Percentiles rank a stretch among this genome's conserved stretches.
phyloP scores from a whole-genome alignment of 2,888 invertebrate genomes.

The Phengaris alcon region DNA sequence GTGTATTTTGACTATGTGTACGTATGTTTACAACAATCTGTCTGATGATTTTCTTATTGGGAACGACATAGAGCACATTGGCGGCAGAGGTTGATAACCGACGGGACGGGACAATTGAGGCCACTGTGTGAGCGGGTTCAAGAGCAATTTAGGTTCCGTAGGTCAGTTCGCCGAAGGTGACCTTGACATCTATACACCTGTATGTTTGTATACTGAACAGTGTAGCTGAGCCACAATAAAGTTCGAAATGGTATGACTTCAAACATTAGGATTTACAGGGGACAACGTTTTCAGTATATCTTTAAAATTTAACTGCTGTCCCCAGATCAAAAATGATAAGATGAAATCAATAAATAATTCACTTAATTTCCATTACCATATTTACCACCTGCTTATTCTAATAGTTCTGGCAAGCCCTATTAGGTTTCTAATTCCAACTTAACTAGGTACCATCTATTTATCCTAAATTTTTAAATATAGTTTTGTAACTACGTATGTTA shows the following conservation, averaged over 20 bases:
- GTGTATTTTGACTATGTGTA: background rate
- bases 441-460: no score
- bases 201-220: slow-evolving; percentile 37
- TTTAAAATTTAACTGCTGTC: no score
- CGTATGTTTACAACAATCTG: background rate
- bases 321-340: no score
- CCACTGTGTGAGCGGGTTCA: slow-evolving; percentile 78
- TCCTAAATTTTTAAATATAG: background rate
- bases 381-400: no score
- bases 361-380: no score
- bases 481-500: background rate
- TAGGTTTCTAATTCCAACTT: no score
- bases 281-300: no score
- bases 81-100: slow-evolving; percentile 78
- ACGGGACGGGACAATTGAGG: slow-evolving; percentile 77
- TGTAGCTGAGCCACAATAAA: background rate
- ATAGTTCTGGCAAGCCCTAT: no score
- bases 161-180: slow-evolving; percentile 79
- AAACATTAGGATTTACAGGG: no score
- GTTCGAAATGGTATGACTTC: no score
- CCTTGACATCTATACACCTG: slow-evolving; percentile 72
- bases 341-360: no score
- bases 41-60: slow-evolving; percentile 47
- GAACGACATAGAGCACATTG: slow-evolving; percentile 73
- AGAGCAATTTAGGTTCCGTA: slow-evolving; percentile 79